Evolutionary conservation across 2,113 vertebrate species (phyloP).

Genomic region (Rhabdornis inornatus): DNA sequence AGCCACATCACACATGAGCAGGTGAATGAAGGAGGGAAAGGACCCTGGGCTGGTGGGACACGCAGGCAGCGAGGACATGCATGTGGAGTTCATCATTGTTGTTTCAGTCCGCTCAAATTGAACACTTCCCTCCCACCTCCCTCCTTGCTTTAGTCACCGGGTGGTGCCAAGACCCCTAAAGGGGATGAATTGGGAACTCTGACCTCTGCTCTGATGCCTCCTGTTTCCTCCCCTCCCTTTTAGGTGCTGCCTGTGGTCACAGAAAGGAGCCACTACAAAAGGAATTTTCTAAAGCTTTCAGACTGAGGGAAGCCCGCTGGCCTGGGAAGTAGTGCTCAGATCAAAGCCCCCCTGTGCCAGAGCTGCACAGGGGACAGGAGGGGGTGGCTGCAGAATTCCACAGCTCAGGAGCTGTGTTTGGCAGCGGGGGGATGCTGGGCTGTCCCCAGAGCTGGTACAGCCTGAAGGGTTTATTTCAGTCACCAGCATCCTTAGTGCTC

Average conservation of each 20-base stretch:
- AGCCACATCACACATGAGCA: fast-evolving
- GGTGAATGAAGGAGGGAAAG: neutral
- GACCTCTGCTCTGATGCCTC: constrained; percentile 27
- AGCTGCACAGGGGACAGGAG: neutral
- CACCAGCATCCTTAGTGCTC: neutral
- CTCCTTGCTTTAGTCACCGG: neutral
- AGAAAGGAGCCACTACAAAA: constrained; percentile 37
- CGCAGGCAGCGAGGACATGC: fast-evolving
- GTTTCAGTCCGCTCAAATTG: neutral
- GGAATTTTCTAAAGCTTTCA: constrained; percentile 44
- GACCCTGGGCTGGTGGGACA: neutral
- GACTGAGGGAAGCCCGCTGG: neutral
- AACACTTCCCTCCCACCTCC: constrained; percentile 32
- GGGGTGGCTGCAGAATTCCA: neutral
- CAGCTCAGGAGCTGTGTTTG: neutral
- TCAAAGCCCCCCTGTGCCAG: constrained; percentile 7
- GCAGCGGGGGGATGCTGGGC: neutral
- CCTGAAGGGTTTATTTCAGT: neutral
- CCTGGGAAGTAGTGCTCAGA: neutral
- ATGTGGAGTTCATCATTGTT: neutral
- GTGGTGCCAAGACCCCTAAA: neutral
- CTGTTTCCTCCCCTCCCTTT: constrained; percentile 28
- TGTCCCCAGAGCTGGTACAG: neutral
- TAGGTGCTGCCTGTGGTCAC: constrained; percentile 33
- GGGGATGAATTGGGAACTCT: constrained; percentile 33